A percentile compares a stretch with the other conserved stretches of the same genome.
Evolutionary conservation across 2,888 invertebrate species (phyloP).

Genomic region (Saturnia japonica): DNA sequence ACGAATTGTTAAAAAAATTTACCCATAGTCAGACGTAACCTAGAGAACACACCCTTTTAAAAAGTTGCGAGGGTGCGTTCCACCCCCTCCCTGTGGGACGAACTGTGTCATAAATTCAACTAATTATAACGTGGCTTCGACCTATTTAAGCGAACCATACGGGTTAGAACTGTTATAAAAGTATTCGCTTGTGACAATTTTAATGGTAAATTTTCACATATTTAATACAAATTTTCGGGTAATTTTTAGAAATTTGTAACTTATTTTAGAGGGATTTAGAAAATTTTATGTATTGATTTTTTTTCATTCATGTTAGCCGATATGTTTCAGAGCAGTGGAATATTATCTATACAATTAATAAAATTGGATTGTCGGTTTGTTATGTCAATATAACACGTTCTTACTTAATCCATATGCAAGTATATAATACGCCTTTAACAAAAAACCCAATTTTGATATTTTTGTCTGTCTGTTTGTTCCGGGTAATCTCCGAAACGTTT

Average conservation of each 20-base stretch:
- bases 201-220: background rate
- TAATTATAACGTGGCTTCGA: conserved; percentile 46
- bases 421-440: too few relatives aligned
- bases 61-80: background rate
- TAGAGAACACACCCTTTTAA: conserved; percentile 11
- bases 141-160: conserved; percentile 14
- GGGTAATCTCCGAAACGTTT: too few relatives aligned
- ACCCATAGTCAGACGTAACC: background rate
- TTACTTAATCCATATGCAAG: too few relatives aligned
- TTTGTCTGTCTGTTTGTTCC: too few relatives aligned
- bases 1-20: conserved; percentile 1
- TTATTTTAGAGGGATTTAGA: background rate
- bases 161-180: background rate
- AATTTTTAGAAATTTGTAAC: background rate
- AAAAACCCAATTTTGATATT: too few relatives aligned
- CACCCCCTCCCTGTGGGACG: conserved; percentile 29
- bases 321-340: too few relatives aligned
- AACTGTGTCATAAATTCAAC: conserved; percentile 50
- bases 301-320: too few relatives aligned
- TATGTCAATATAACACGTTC: too few relatives aligned
- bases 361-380: too few relatives aligned
- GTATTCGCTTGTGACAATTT: background rate
- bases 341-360: too few relatives aligned
- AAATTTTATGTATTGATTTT: too few relatives aligned
- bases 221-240: background rate